Conservation (phyloP, 2,113 vertebrate genomes). For the Edolisoma coerulescens region DNA sequence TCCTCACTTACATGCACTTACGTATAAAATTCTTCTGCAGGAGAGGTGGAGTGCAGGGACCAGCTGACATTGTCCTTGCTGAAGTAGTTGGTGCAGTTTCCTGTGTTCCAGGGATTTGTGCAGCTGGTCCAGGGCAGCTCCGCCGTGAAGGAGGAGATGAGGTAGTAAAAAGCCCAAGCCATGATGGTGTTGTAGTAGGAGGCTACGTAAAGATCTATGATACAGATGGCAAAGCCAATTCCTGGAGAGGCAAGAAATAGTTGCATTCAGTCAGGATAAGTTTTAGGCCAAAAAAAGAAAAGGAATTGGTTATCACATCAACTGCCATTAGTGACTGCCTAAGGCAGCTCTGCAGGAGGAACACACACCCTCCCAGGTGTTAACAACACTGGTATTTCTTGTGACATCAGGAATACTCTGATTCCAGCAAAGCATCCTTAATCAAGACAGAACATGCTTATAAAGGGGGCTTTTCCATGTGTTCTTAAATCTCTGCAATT, state of each 20-base stretch:
- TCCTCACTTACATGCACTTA: conserved; percentile 89
- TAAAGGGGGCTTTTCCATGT: neutral
- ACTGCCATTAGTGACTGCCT: neutral
- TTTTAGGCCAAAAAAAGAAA: neutral
- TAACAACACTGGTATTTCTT: neutral
- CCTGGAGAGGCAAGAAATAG: conserved; percentile 68
- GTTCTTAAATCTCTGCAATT: neutral
- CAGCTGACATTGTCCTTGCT: conserved; percentile 85
- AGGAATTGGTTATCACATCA: neutral
- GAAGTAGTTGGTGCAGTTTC: conserved; percentile 90
- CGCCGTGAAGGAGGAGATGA: conserved; percentile 87
- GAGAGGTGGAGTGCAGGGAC: conserved; percentile 85
- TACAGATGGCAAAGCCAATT: conserved; percentile 95
- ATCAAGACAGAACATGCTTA: neutral
- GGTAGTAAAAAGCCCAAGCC: conserved; percentile 97
- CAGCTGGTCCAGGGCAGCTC: conserved; percentile 94
- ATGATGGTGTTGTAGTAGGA: conserved; percentile 99
- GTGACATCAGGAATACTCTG: neutral
- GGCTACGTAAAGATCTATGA: conserved; percentile 91
- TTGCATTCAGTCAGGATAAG: neutral
- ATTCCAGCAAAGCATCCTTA: neutral
- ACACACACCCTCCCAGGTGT: neutral
- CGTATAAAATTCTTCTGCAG: conserved; percentile 98
- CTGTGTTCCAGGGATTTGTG: conserved; percentile 90
- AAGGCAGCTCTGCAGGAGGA: neutral